Evolutionary conservation across 2,113 vertebrate species (phyloP), one percentile per base, ranked within the genome.

Genomic region (Ondatra zibethicus): DNA sequence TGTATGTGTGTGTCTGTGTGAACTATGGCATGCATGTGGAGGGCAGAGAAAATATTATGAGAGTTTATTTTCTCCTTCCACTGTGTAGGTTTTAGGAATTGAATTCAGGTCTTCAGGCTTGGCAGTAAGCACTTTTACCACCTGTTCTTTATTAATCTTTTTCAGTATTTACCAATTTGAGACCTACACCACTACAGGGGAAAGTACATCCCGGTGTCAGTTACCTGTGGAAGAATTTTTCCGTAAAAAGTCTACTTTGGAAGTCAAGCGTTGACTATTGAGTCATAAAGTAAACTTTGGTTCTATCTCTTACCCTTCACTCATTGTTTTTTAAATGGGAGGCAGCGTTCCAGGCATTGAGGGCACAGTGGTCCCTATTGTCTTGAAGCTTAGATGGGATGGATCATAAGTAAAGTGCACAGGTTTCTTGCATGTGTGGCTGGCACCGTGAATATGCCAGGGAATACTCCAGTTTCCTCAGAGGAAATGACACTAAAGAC

Each of bases 201-300:
- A 95, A 92, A 92, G 63, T 42, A 75, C 8, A 70, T 55, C 61
- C 89, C n/a, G n/a, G n/a, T 75, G 17, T 80, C 75, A 82, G 27
- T 47, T 61, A 55, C 17, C 68, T 39, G 66, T 87, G 76, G 65
- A 81, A 52, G 55, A 55, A 70, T 92, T 76, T 89, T 81, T 90
- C 66, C n/a, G 21, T 76, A 45, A 21, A 75, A 91, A 92, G 91
- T 82, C n/a, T 84, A 80, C 55, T 81, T 58, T 88, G 77, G 31
- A 95, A 86, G 45, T 95, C 39, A 78, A 47, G 1, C 19, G 81
- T 42, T 93, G 39, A 88, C 27, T 88, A 81, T 25, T 27, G 29
- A 9, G 21, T 84, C 70, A 88, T 42, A 45, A 96, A 86, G 25
- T 84, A 52, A 92, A 29, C 77, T n/a, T n/a, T 70, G 66, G 29